Conservation (phyloP, 2,113 vertebrate genomes). For the Oophaga pumilio region DNA sequence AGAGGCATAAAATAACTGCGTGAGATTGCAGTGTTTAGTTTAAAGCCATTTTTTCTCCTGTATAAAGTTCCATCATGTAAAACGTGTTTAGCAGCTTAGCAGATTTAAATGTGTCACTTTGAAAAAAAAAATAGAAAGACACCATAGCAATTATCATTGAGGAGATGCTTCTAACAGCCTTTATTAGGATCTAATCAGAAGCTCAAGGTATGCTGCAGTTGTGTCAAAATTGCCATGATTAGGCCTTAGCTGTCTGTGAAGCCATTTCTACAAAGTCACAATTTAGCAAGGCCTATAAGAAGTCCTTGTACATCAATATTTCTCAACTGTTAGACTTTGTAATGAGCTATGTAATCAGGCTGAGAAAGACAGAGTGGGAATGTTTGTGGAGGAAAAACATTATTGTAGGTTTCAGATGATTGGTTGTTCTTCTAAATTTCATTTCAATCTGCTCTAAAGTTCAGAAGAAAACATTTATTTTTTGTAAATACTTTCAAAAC, state of each 20-base stretch:
- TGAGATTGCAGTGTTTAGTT: slow-evolving; percentile 4
- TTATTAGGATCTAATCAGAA: slow-evolving; percentile 57
- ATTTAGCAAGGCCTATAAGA: slow-evolving; percentile 48
- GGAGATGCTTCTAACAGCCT: slow-evolving; percentile 50
- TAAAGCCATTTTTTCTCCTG: slow-evolving; percentile 14
- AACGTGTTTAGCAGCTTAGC: slow-evolving; percentile 46
- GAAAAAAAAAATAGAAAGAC: slow-evolving; percentile 1
- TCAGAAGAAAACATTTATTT: background rate
- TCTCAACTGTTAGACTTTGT: slow-evolving; percentile 47
- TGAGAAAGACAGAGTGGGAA: background rate
- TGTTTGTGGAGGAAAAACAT: slow-evolving; percentile 31
- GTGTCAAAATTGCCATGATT: slow-evolving; percentile 56
- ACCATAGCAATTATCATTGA: slow-evolving; percentile 56
- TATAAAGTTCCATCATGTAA: slow-evolving; percentile 25
- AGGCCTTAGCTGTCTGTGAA: slow-evolving; percentile 32
- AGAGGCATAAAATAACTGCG: background rate
- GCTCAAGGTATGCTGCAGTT: slow-evolving; percentile 40
- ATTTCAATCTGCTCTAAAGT: slow-evolving; percentile 8
- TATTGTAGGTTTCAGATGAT: slow-evolving; percentile 18
- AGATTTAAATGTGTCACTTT: slow-evolving; percentile 48
- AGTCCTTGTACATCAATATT: slow-evolving; percentile 56
- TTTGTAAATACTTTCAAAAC: background rate
- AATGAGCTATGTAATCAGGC: slow-evolving; percentile 54
- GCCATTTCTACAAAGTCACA: slow-evolving; percentile 29
- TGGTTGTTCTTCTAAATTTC: slow-evolving; percentile 1